Percentiles rank a stretch among this genome's conserved stretches.
Evolutionary conservation across 2,888 invertebrate species (phyloP).

Genomic region (Lasioglossum lativentre): DNA sequence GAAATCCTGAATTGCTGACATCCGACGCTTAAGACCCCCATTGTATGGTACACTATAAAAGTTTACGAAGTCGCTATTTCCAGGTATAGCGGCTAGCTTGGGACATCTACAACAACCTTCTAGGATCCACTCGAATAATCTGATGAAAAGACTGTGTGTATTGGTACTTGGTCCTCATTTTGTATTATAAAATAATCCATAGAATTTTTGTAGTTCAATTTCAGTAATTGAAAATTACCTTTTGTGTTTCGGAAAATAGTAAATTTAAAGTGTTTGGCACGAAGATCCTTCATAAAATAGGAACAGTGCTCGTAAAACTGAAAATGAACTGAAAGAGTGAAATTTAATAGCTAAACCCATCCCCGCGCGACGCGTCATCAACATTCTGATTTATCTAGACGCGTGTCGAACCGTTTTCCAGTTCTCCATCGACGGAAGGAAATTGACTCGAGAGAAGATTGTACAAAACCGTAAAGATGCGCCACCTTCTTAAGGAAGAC

Average conservation of each 20-base stretch:
- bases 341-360: not conserved
- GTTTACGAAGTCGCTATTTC: constrained; percentile 3
- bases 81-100: not conserved
- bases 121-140: not conserved
- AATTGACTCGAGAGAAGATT: constrained; percentile 70
- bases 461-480: constrained; percentile 67
- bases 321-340: not conserved
- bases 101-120: not conserved
- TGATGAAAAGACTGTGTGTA: not conserved
- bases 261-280: not conserved
- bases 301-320: not conserved
- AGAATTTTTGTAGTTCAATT: too few relatives aligned
- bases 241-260: not conserved
- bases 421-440: constrained; percentile 65
- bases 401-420: constrained; percentile 23
- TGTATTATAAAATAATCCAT: not conserved
- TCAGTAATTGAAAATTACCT: not conserved
- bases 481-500: constrained; percentile 64
- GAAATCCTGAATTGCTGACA: constrained; percentile 3
- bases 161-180: not conserved
- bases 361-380: not conserved
- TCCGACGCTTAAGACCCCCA: constrained; percentile 3
- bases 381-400: constrained; percentile 22
- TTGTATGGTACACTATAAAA: not conserved
- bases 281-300: not conserved